These are phyloP conservation scores for Oryctolagus cuniculus DNA, from an alignment of 2,113 vertebrate species.

Conservation along the genomic window DNA sequence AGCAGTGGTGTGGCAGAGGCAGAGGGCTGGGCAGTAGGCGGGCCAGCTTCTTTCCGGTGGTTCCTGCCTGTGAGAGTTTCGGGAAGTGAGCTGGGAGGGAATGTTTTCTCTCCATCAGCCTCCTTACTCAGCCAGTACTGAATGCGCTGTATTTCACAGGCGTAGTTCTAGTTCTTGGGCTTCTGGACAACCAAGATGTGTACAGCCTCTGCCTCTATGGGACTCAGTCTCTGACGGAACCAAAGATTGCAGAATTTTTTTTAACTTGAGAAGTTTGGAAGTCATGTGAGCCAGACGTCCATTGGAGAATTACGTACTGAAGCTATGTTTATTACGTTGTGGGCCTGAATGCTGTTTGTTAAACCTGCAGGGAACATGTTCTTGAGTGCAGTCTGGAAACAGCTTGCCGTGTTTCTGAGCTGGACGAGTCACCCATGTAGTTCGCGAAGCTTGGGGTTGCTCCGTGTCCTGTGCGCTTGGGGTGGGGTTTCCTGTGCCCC, in stretches of 20 bases:
- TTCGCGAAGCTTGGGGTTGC: not conserved
- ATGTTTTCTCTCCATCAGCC: not conserved
- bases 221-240: not conserved
- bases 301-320: not conserved
- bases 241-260: not conserved
- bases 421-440: not conserved
- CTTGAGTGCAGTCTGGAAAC: not conserved
- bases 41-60: not conserved
- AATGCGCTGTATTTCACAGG: not conserved
- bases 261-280: not conserved
- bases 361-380: not conserved
- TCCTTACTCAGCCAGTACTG: rapidly evolving
- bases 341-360: not conserved
- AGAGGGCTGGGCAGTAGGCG: not conserved
- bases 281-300: not conserved
- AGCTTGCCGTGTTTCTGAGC: not conserved
- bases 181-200: not conserved
- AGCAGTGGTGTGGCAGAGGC: not conserved
- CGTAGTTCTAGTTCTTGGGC: not conserved
- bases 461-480: not conserved
- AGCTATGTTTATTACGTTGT: not conserved
- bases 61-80: not conserved
- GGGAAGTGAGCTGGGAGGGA: not conserved
- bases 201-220: not conserved
- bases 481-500: not conserved